Percentiles rank a stretch among this genome's conserved stretches.
These are phyloP conservation scores for Dryococelus australis DNA, from an alignment of 2,888 invertebrate genomes.

Conservation along the genomic window DNA sequence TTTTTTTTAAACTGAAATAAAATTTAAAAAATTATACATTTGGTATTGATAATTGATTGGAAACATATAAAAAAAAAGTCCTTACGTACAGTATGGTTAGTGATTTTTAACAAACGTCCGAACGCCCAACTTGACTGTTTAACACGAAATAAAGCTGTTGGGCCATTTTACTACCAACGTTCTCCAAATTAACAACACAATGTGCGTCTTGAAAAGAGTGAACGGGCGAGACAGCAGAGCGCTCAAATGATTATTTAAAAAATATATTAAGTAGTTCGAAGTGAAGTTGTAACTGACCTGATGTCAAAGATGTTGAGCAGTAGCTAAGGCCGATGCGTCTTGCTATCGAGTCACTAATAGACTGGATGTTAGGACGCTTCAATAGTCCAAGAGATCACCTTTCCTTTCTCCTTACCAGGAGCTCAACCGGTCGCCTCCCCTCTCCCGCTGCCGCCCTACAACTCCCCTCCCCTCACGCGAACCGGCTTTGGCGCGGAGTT, in stretches of 20 bases:
- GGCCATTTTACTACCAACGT: neutral
- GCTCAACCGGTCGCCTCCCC: conserved; percentile 31
- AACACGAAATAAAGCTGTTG: neutral
- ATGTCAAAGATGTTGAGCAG: conserved; percentile 31
- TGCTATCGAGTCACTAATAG: conserved; percentile 44
- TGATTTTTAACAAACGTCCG: no score
- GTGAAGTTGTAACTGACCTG: conserved; percentile 20
- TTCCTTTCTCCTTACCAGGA: conserved; percentile 47
- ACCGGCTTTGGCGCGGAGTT: conserved; percentile 35
- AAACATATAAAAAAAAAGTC: no score
- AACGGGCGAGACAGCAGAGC: neutral
- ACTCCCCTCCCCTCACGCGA: neutral
- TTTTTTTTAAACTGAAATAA: no score
- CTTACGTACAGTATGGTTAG: no score
- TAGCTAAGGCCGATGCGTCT: conserved; percentile 33
- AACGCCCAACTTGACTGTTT: conserved; percentile 1
- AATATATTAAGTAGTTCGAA: neutral
- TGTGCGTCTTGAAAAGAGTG: neutral
- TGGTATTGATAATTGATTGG: no score
- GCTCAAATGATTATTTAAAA: neutral
- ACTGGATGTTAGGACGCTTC: conserved; percentile 40
- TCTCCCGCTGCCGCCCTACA: conserved; percentile 34
- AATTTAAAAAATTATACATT: no score
- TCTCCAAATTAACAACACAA: neutral
- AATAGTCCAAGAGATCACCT: conserved; percentile 43